These are phyloP conservation scores for Heteromurus nitidus DNA, from an alignment of 2,888 invertebrate genomes.

Conservation along the genomic window DNA sequence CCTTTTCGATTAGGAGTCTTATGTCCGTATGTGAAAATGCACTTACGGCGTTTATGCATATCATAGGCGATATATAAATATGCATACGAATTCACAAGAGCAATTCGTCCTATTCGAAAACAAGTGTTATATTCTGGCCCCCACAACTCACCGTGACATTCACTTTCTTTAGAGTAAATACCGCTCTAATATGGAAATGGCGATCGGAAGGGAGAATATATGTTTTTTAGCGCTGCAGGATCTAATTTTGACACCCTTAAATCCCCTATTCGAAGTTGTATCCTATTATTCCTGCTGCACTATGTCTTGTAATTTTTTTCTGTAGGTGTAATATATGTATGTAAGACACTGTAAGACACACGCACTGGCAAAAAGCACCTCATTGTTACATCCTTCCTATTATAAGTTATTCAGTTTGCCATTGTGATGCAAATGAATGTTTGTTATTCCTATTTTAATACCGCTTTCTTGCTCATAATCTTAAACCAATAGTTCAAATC, in stretches of 20 bases:
- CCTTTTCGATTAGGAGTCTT: too few relatives aligned
- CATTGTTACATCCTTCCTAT: too few relatives aligned
- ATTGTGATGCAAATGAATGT: slow-evolving; percentile 32
- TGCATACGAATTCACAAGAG: not conserved
- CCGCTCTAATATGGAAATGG: slow-evolving; percentile 27
- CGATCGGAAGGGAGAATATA: slow-evolving; percentile 5
- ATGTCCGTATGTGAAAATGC: too few relatives aligned
- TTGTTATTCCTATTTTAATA: slow-evolving; percentile 22
- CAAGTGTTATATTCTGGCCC: slow-evolving; percentile 27
- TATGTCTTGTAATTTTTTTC: too few relatives aligned
- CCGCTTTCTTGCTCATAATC: too few relatives aligned
- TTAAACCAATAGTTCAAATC: too few relatives aligned
- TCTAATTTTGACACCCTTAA: slow-evolving; percentile 59
- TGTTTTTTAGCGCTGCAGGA: slow-evolving; percentile 55
- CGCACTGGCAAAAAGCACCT: too few relatives aligned
- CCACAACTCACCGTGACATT: slow-evolving; percentile 55
- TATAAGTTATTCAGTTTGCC: not conserved
- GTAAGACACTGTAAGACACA: not conserved
- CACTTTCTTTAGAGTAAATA: slow-evolving; percentile 63
- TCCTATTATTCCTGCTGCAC: not conserved
- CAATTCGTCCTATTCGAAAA: slow-evolving; percentile 15
- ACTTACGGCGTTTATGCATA: too few relatives aligned
- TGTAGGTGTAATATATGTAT: not conserved
- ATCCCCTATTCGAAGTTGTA: not conserved
- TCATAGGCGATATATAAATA: not conserved